Evolutionary conservation across 23 tunicate species (phyloP).

Genomic region (Trididemnum miniatum): DNA sequence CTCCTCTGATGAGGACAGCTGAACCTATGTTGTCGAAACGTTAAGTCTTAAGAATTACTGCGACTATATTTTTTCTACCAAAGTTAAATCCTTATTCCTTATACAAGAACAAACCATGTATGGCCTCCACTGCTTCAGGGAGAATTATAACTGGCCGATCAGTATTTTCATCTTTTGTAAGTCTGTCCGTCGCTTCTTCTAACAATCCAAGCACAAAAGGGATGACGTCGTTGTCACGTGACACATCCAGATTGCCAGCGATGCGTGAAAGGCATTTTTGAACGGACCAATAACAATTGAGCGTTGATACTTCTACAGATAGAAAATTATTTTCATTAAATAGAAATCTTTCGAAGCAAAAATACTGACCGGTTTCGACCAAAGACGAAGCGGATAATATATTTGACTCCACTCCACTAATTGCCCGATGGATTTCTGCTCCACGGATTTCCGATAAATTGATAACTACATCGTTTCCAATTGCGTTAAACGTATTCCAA

Average conservation of each 20-base stretch:
- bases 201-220: conserved; percentile 57
- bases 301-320: not conserved
- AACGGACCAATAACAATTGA: not conserved
- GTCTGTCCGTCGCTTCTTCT: conserved; percentile 83
- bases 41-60: too few relatives aligned
- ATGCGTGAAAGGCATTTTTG: conserved; percentile 48
- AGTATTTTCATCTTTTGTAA: conserved; percentile 65
- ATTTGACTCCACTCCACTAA: conserved; percentile 41
- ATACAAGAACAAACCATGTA: conserved; percentile 33
- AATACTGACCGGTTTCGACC: conserved; percentile 53
- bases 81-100: too few relatives aligned
- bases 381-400: conserved; percentile 13
- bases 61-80: too few relatives aligned
- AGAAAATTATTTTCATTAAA: too few relatives aligned
- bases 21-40: too few relatives aligned
- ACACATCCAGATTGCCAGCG: conserved; percentile 31
- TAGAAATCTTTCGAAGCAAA: too few relatives aligned
- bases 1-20: too few relatives aligned
- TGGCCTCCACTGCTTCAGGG: conserved; percentile 44
- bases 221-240: conserved; percentile 64
- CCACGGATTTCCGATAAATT: conserved; percentile 57
- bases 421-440: conserved; percentile 49
- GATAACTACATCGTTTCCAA: conserved; percentile 57
- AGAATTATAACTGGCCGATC: conserved; percentile 55
- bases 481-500: conserved; percentile 59